These are phyloP conservation scores for Eutrigla gurnardus DNA, from an alignment of 2,797 vertebrate genomes.

Conservation along the genomic window DNA sequence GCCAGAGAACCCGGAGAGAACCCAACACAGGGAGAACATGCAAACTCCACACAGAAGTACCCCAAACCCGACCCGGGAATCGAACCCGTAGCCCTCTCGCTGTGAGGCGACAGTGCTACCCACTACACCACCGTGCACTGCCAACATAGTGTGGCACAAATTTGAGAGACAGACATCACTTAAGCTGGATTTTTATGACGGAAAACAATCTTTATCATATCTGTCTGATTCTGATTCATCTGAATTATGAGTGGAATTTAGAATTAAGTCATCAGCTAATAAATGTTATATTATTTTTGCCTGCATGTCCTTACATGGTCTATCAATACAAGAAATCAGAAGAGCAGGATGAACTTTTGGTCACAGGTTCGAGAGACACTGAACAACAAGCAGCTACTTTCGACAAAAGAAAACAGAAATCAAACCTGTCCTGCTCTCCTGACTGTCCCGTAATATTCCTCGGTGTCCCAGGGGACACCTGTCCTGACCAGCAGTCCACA, in stretches of 20 bases:
- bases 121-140: too few relatives aligned
- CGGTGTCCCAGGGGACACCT: constrained; percentile 26
- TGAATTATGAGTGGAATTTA: background rate
- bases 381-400: background rate
- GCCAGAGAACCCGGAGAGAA: too few relatives aligned
- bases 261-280: background rate
- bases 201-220: background rate
- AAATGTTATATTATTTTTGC: background rate
- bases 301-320: background rate
- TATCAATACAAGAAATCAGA: background rate
- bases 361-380: background rate
- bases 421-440: constrained; percentile 63
- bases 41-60: too few relatives aligned
- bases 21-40: too few relatives aligned
- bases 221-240: background rate
- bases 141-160: too few relatives aligned
- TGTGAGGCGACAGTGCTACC: too few relatives aligned
- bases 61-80: too few relatives aligned
- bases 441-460: constrained; percentile 36
- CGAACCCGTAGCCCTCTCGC: too few relatives aligned
- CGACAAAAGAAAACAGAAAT: background rate
- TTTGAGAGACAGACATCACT: too few relatives aligned
- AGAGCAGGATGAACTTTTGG: background rate
- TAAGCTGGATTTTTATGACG: too few relatives aligned
- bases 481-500: constrained; percentile 59